Evolutionary conservation across 2,888 invertebrate genomes (phyloP).

Genomic region (Calliphora vomitoria): DNA sequence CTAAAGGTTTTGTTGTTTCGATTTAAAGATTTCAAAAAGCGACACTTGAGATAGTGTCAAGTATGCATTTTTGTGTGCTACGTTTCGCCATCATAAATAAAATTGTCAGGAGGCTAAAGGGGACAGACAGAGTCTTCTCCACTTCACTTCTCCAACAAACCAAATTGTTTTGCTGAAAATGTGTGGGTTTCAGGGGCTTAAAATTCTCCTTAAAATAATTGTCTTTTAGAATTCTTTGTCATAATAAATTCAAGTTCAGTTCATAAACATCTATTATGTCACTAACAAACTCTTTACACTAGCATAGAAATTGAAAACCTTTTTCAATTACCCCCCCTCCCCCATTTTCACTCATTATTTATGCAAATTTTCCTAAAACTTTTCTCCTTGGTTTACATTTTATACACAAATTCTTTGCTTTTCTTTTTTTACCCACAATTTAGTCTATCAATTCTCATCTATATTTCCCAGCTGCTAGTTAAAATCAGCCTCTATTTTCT

Average conservation of each 20-base stretch:
- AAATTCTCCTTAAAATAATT: background rate
- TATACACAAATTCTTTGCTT: conserved; percentile 3
- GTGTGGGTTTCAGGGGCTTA: conserved; percentile 53
- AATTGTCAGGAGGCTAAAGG: conserved; percentile 56
- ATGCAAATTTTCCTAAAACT: conserved; percentile 13
- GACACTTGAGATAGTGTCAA: conserved; percentile 72
- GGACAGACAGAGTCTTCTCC: no score
- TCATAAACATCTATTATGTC: conserved; percentile 33
- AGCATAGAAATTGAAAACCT: background rate
- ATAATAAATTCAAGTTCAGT: conserved; percentile 25
- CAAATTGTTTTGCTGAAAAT: conserved; percentile 15
- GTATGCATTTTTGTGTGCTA: conserved; percentile 64
- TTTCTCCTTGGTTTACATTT: background rate
- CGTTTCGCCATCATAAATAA: conserved; percentile 65
- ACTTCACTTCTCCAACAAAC: background rate
- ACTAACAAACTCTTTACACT: background rate
- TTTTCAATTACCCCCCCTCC: no score
- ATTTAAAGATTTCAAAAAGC: conserved; percentile 66
- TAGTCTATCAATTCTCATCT: background rate
- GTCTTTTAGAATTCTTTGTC: background rate
- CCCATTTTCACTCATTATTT: background rate
- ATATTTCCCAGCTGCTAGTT: no score
- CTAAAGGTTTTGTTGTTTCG: conserved; percentile 23
- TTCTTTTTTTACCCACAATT: background rate
- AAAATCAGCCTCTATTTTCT: no score